These are phyloP conservation scores for Saccopteryx leptura DNA, from an alignment of 2,113 vertebrate species.

Conservation along the genomic window DNA sequence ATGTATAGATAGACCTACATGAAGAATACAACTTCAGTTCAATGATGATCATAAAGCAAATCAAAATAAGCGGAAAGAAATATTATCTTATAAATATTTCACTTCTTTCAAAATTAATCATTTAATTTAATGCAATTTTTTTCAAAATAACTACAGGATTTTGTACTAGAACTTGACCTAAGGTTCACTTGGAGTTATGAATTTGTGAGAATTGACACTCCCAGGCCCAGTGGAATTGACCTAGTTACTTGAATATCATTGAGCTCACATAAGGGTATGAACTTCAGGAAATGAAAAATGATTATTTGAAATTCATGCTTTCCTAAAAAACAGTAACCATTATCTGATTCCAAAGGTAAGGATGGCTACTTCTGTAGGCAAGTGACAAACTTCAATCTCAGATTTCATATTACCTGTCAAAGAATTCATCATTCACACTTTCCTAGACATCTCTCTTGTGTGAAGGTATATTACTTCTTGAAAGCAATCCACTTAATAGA, in stretches of 20 bases:
- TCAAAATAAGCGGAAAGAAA: not conserved
- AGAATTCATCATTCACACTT: not conserved
- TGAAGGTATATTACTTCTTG: not conserved
- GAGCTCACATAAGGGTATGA: not conserved
- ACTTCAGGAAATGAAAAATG: slow-evolving; percentile 46
- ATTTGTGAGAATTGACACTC: not conserved
- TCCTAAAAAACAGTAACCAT: not conserved
- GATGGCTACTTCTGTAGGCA: not conserved
- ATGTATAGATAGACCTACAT: not conserved
- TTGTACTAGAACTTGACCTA: slow-evolving; percentile 20
- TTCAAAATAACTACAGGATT: not conserved
- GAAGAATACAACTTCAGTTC: not conserved
- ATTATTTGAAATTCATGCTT: slow-evolving; percentile 39
- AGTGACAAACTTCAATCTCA: not conserved
- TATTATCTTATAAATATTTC: slow-evolving; percentile 22
- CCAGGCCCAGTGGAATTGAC: not conserved
- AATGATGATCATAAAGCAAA: not conserved
- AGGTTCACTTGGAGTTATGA: slow-evolving; percentile 28
- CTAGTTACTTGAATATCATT: not conserved
- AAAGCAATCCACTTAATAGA: not conserved
- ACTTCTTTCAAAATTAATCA: not conserved
- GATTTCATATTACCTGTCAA: slow-evolving; percentile 39
- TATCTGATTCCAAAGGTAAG: not conserved
- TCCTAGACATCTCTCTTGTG: not conserved
- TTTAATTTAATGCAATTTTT: slow-evolving; percentile 52